Evolutionary conservation across 1,140 invertebrate species (phyloP), one percentile per base, ranked within the genome.

Genomic region (Drosophila ananassae): DNA sequence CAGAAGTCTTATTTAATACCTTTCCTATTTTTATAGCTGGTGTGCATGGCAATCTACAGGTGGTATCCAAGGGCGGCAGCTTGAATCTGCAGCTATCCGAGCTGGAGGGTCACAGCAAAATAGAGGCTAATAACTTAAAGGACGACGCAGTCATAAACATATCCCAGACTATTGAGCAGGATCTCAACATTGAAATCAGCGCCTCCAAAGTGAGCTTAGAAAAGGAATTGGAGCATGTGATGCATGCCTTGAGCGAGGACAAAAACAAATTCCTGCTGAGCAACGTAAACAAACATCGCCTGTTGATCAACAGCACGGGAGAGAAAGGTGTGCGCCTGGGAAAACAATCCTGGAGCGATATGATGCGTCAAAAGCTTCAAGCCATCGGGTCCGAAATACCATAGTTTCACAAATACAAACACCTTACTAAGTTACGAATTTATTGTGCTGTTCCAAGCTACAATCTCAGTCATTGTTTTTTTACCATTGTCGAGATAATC

Each of bases 41-140:
- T 2, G 79, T 91, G 4, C 84, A 91, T 74, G 91, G 91, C 4
- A 91, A 83, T 46, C 54, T 92, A 0, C 78, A 74, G 44, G 71
- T 91, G 8, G 32, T 60, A 1, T 47, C 75, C 21, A 91, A 92
- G 28, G 87, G 90, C 1, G 90, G 84, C 44, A 78, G 58, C n/a
- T n/a, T 91, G 3, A 83, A 79, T 46, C 34, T 92, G 3, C 91
- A 92, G 68, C 68, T 92, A 1, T 90, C 91, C 2, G 90, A 92
- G 72, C 48, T 92, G 0, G 62, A 53, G 24, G 91, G 87, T 10
- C 72, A 79, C 13, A 90, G 68, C 44, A 44, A 72, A 12, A 82
- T 92, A 32, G 54, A 71, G 2, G 68, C 81, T 0, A 44, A 90
- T 1, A 77, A 87, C 47, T 32, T 79, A 1, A 51, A 68, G 0